Conservation (phyloP, 2,797 vertebrate species). For the Neopelma chrysocephalum region DNA sequence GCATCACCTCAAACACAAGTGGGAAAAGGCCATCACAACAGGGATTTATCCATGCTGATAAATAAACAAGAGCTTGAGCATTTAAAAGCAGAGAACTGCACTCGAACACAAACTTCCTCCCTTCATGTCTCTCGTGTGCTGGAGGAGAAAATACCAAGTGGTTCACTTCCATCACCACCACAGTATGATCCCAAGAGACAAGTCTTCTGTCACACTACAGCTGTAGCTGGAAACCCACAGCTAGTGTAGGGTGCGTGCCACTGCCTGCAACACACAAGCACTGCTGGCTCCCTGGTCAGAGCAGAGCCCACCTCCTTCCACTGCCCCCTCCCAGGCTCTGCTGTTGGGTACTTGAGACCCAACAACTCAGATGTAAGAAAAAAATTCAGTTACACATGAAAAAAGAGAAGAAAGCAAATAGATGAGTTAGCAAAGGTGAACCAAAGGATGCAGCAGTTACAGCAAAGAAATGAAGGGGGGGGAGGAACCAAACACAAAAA, state of each 20-base stretch:
- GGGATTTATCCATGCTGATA: not conserved
- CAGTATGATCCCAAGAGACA: not conserved
- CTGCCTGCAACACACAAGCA: accelerated
- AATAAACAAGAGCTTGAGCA: not conserved
- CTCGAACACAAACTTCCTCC: not conserved
- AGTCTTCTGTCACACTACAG: not conserved
- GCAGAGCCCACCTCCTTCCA: not conserved
- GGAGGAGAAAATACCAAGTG: not conserved
- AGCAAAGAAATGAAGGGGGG: not conserved
- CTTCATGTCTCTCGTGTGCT: not conserved
- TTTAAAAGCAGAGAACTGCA: not conserved
- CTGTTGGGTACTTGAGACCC: not conserved
- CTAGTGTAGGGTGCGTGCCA: accelerated
- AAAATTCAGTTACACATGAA: not conserved
- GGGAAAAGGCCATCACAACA: not conserved
- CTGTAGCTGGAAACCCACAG: not conserved
- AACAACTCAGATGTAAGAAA: not conserved
- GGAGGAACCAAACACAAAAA: not conserved
- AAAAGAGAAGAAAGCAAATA: not conserved
- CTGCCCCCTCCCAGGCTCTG: not conserved
- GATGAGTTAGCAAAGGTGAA: not conserved
- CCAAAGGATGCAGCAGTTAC: not conserved
- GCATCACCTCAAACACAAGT: not conserved
- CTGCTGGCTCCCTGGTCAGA: accelerated
- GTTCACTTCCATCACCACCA: not conserved